Conservation (phyloP, 2,113 vertebrate genomes). For the Semicossyphus pulcher region DNA sequence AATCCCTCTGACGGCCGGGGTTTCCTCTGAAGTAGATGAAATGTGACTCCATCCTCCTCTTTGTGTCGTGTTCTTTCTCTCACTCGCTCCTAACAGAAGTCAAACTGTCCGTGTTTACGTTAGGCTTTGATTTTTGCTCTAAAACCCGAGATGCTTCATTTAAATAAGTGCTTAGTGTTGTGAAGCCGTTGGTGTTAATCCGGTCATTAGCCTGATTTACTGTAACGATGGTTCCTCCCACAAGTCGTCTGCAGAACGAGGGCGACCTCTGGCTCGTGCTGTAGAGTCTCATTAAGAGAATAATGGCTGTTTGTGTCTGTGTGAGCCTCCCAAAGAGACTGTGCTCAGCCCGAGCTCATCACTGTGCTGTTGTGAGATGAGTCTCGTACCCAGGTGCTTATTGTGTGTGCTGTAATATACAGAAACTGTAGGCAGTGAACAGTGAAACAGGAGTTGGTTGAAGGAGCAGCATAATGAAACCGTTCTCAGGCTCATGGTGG, state of each 20-base stretch:
- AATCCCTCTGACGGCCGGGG: not conserved
- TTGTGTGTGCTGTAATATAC: not conserved
- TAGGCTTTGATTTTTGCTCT: not conserved
- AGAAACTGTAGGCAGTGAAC: not conserved
- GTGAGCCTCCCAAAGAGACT: constrained; percentile 23
- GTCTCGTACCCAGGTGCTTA: not conserved
- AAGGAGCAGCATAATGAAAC: not conserved
- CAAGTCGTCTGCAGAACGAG: not conserved
- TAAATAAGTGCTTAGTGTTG: constrained; percentile 13
- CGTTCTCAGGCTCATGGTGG: too few species aligned
- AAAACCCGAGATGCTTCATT: not conserved
- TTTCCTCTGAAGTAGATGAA: too few species aligned
- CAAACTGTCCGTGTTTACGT: not conserved
- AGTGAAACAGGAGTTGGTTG: not conserved
- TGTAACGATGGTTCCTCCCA: constrained; percentile 20
- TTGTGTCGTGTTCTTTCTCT: too few species aligned
- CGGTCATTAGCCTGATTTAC: constrained; percentile 41
- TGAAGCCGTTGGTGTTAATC: constrained; percentile 43
- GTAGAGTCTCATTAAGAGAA: constrained; percentile 44
- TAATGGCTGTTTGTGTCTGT: constrained; percentile 20
- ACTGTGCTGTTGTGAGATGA: not conserved
- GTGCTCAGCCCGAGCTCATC: not conserved
- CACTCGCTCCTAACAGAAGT: not conserved
- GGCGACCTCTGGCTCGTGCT: constrained; percentile 30
- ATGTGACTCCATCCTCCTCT: not conserved